Conservation (phyloP, 2,888 invertebrate species). For the Trichacis sp. region DNA sequence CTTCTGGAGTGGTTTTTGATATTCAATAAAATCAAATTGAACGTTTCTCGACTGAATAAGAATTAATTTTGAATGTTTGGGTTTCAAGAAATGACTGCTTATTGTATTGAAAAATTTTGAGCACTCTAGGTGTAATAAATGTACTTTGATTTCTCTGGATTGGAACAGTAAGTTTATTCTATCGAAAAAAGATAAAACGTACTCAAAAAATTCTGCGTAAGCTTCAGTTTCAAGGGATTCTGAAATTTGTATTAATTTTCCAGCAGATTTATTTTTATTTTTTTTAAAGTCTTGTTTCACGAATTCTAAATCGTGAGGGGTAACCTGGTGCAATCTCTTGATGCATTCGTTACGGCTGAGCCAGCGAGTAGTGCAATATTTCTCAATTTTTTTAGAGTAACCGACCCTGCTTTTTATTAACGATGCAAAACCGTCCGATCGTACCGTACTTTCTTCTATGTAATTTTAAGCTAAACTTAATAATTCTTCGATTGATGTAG, state of each 20-base stretch:
- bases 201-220: neutral
- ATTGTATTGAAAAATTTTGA: neutral
- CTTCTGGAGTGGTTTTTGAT: neutral
- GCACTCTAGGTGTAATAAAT: neutral
- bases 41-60: neutral
- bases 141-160: neutral
- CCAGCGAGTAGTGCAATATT: neutral
- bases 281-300: neutral
- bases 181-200: neutral
- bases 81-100: neutral
- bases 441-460: neutral
- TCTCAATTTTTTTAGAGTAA: neutral
- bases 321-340: neutral
- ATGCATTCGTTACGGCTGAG: constrained; percentile 1
- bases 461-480: too few relatives aligned
- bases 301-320: neutral
- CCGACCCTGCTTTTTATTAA: neutral
- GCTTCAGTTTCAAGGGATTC: neutral
- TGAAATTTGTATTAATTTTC: neutral
- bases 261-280: neutral
- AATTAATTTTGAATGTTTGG: neutral
- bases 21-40: neutral
- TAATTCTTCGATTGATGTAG: neutral
- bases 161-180: neutral
- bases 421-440: neutral